Evolutionary conservation across 2,797 vertebrate genomes (phyloP), one percentile per base, ranked within the genome.

Genomic region (Sebastes dallii): DNA sequence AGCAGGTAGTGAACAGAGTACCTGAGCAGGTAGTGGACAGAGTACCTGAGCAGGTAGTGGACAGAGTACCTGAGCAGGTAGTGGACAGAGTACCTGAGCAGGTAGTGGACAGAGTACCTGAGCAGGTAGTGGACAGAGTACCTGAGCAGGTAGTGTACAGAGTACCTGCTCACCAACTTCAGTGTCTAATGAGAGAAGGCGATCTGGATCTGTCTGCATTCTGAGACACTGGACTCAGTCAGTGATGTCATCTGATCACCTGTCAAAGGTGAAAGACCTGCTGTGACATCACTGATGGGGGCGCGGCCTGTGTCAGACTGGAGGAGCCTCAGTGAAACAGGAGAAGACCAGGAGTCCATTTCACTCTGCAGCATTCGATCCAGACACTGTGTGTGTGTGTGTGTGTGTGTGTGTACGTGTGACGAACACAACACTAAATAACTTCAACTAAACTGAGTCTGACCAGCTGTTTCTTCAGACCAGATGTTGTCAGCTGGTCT

Each of bases 221-320:
- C n/a, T 55, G 4, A 12, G 52, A 55, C 52, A 55, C 52, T 11
- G n/a, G n/a, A 55, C 52, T 52, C 50, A n/a, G 50, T n/a, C 3
- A 55, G 52, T 55, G 52, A 55, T 55, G n/a, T 66, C 72, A 76
- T 30, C 6, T 14, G 14, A 25, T 14, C 32, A 32, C 4, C 36
- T 72, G 71, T 39, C 42, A 66, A 36, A 75, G 67, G 77, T 50
- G 59, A 66, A n/a, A 66, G 27, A 52, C 42, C 74, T 56, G 72
- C 46, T 12, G 69, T 79, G 69, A 73, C 32, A 62, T 71, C 68
- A 77, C 24, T 2, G 61, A 16, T 0, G 54, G 68, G 60, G 79
- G 72, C 20, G 69, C 58, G 69, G 55, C 55, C 24, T 25, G 55
- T 27, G 9, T 25, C 55, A 58, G 14, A 58, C 25, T 27, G 56